phyloP scores from a whole-genome alignment of 35 echinoderm and acorn worm species.

The Diadema setosum region DNA sequence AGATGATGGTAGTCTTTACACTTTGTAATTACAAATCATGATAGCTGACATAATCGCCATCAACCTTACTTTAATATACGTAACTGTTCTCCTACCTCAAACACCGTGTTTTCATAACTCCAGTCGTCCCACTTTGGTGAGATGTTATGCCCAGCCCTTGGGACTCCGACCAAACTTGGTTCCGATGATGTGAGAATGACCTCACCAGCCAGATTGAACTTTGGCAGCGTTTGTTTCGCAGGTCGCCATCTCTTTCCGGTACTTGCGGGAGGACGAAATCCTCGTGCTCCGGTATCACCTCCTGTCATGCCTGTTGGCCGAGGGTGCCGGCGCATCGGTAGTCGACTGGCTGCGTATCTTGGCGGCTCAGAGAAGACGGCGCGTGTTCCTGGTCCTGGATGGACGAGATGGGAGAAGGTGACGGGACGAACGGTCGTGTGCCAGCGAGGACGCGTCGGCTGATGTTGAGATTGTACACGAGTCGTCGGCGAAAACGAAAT shows the following conservation, averaged over 20 bases:
- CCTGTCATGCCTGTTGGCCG: not conserved
- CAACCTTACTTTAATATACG: too few species aligned
- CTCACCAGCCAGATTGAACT: not conserved
- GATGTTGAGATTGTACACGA: not conserved
- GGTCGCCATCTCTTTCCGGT: not conserved
- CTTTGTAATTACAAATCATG: too few species aligned
- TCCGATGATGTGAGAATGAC: not conserved
- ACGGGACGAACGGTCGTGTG: not conserved
- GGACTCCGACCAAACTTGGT: not conserved
- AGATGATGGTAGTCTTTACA: too few species aligned
- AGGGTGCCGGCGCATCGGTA: not conserved
- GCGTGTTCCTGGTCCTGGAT: not conserved
- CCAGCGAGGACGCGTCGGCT: not conserved
- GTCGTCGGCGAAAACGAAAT: not conserved
- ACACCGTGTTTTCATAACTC: slow-evolving; percentile 2
- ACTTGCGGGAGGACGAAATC: too few species aligned
- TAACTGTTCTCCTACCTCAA: slow-evolving; percentile 1
- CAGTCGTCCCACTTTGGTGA: not conserved
- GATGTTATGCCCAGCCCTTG: not conserved
- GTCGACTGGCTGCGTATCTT: not conserved
- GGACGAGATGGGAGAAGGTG: not conserved
- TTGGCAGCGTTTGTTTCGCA: not conserved
- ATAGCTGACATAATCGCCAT: too few species aligned
- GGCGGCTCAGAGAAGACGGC: not conserved
- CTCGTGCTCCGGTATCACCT: too few species aligned